Conservation (phyloP, 2,888 invertebrate genomes). For the Nudaria mundana region DNA sequence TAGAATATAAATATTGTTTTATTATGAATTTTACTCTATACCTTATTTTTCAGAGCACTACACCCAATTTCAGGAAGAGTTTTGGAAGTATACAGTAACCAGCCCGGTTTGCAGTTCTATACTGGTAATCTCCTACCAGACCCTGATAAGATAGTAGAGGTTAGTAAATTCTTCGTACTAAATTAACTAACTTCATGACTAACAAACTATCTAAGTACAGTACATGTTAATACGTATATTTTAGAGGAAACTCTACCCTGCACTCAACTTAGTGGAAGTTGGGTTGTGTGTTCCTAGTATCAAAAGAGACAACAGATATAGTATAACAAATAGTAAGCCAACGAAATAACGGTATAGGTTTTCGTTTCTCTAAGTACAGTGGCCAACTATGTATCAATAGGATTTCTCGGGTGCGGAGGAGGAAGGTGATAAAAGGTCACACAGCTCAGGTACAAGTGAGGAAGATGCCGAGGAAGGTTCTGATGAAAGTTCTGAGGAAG, state of each 20-base stretch:
- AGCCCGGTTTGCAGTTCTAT: slow-evolving; percentile 95
- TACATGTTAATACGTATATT: no score
- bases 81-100: slow-evolving; percentile 91
- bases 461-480: slow-evolving; percentile 22
- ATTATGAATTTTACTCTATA: background rate
- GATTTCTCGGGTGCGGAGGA: background rate
- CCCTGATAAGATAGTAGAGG: slow-evolving; percentile 64
- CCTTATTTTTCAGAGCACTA: slow-evolving; percentile 69
- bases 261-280: no score
- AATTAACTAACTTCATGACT: no score
- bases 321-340: no score
- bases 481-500: slow-evolving; percentile 33
- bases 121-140: slow-evolving; percentile 89
- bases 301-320: no score
- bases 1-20: no score
- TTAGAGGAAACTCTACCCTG: no score
- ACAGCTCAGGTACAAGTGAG: slow-evolving; percentile 11
- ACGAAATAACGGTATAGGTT: no score
- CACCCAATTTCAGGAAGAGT: slow-evolving; percentile 87
- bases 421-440: background rate
- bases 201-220: no score
- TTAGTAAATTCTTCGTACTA: no score
- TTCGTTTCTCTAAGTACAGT: no score
- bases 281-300: no score
- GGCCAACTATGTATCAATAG: background rate